Conservation (phyloP, 2,888 invertebrate genomes). For the Philonicus albiceps region DNA sequence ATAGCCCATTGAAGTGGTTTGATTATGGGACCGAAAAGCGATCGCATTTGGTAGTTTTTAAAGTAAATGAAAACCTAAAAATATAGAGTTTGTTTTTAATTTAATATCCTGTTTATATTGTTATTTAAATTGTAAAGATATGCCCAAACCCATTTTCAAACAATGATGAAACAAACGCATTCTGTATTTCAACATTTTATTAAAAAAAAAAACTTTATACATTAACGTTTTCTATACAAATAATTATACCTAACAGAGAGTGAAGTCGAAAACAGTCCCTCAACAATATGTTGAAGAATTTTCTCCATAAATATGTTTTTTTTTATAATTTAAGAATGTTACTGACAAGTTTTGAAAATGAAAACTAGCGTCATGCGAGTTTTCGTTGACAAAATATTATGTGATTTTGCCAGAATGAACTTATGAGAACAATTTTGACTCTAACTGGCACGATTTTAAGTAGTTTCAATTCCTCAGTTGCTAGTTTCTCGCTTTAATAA, state of each 20-base stretch:
- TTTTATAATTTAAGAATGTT: slow-evolving; percentile 27
- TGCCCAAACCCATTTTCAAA: too few relatives aligned
- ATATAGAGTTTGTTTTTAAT: too few relatives aligned
- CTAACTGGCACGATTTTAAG: slow-evolving; percentile 21
- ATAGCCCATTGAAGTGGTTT: too few relatives aligned
- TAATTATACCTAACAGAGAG: slow-evolving; percentile 30
- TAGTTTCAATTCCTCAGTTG: neutral
- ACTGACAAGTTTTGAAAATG: slow-evolving; percentile 15
- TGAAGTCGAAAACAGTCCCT: slow-evolving; percentile 39
- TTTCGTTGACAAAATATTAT: slow-evolving; percentile 19
- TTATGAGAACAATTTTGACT: slow-evolving; percentile 22
- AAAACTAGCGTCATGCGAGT: neutral
- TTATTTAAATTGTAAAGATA: too few relatives aligned
- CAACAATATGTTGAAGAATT: slow-evolving; percentile 47
- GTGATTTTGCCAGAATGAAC: slow-evolving; percentile 1
- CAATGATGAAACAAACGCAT: neutral
- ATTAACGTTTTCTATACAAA: slow-evolving; percentile 46
- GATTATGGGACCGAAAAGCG: too few relatives aligned
- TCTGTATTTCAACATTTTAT: slow-evolving; percentile 41
- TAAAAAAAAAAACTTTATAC: slow-evolving; percentile 37
- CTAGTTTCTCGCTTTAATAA: slow-evolving; percentile 12
- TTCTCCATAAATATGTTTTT: slow-evolving; percentile 24
- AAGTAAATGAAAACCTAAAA: too few relatives aligned
- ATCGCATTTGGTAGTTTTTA: too few relatives aligned
- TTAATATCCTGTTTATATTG: too few relatives aligned